A percentile compares a stretch with the other conserved stretches of the same genome.
phyloP scores from a whole-genome alignment of 2,888 invertebrate species.

The Lycophotia porphyrea region DNA sequence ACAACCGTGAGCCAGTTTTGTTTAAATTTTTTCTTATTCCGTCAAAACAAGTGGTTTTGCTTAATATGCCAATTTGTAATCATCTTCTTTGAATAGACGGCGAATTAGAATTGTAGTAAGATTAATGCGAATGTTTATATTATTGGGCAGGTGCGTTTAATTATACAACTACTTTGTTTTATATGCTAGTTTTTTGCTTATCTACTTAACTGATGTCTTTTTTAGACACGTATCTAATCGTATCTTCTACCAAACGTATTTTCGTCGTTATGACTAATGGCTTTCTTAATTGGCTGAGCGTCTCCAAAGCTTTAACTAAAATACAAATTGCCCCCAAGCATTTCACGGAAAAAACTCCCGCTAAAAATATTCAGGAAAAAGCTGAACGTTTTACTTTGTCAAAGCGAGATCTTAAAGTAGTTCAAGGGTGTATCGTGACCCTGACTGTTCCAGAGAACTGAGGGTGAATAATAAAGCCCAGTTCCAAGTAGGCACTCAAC shows the following conservation, averaged over 20 bases:
- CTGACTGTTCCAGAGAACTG: constrained; percentile 39
- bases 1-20: constrained; percentile 66
- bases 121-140: constrained; percentile 38
- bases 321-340: background rate
- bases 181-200: constrained; percentile 31
- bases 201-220: constrained; percentile 28
- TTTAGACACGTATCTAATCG: constrained; percentile 13
- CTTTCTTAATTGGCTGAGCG: constrained; percentile 8
- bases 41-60: constrained; percentile 57
- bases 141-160: constrained; percentile 39
- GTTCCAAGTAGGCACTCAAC: constrained; percentile 19
- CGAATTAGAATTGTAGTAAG: constrained; percentile 27
- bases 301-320: background rate
- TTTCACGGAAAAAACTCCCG: background rate
- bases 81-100: constrained; percentile 40
- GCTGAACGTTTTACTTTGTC: constrained; percentile 11
- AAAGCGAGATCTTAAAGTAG: constrained; percentile 35
- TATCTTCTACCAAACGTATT: constrained; percentile 11
- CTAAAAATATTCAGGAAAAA: constrained; percentile 34
- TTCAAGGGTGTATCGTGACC: constrained; percentile 47
- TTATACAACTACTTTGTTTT: constrained; percentile 34
- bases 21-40: constrained; percentile 71
- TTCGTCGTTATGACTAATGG: constrained; percentile 18
- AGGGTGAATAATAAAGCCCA: constrained; percentile 42
- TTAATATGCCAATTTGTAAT: constrained; percentile 61